These are phyloP conservation scores for Anisognathus igniventris DNA, from an alignment of 2,797 vertebrate species.

Conservation along the genomic window DNA sequence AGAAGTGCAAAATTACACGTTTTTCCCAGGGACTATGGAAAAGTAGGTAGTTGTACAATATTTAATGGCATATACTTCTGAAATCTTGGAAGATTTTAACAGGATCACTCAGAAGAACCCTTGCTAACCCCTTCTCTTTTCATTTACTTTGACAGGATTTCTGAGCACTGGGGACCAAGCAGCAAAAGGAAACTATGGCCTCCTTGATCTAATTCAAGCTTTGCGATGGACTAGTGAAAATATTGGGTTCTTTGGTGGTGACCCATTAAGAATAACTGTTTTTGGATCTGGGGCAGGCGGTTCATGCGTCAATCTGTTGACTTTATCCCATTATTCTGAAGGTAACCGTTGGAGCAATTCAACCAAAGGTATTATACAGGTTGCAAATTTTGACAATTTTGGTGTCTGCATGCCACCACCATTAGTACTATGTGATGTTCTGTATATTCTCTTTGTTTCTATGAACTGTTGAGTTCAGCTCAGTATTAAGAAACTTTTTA, in stretches of 20 bases:
- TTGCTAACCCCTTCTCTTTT: conserved; percentile 40
- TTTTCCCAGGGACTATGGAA: background rate
- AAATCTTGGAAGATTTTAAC: background rate
- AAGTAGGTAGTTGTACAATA: background rate
- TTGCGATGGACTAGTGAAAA: conserved; percentile 99
- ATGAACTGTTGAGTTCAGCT: conserved; percentile 60
- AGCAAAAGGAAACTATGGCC: conserved; percentile 97
- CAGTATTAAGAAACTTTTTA: conserved; percentile 50
- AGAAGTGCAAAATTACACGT: background rate
- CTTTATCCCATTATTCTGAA: conserved; percentile 99
- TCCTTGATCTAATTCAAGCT: conserved; percentile 95
- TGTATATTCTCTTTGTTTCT: conserved; percentile 74
- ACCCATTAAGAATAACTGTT: conserved; percentile 97
- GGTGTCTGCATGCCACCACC: conserved; percentile 85
- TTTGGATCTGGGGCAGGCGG: conserved; percentile 98
- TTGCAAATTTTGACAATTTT: conserved; percentile 87
- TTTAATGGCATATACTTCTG: background rate
- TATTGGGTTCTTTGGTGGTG: conserved; percentile 96
- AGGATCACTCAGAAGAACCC: background rate
- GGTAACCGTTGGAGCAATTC: conserved; percentile 99
- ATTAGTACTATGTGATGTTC: conserved; percentile 76
- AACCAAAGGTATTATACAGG: conserved; percentile 97
- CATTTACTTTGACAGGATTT: conserved; percentile 81
- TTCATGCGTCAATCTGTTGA: conserved; percentile 97
- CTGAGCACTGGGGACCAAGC: conserved; percentile 98